Base-by-base conservation (phyloP, 1,140 invertebrate species). In the Nasonia giraulti region DNA sequence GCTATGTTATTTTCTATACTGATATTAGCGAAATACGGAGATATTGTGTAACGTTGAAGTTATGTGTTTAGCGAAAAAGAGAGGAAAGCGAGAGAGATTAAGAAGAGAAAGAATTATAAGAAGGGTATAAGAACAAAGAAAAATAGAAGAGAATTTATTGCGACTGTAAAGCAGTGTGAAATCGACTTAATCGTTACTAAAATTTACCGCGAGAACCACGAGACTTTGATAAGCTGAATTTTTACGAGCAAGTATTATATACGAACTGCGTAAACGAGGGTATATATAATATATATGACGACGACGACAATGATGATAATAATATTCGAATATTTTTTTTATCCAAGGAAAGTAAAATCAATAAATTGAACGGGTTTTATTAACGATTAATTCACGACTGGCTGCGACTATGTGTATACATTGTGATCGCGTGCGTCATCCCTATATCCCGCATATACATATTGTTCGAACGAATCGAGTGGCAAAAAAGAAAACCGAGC, bases 171-270 rank as follows among this genome's bases (percentile, higher is more conserved):
- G 27, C 27, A 27, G 37, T 27, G 37, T 40, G 73, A 74, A 76
- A 82, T 82, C 20, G 20, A 83, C 27, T 77, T 62, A 83, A 66
- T 66, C 73, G 74, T 83, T 83, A 50, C 23, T 71, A 78, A 78
- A 83, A 83, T 44, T 77, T 83, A 37, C 37, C 62, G 73, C 20
- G 40, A 50, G 8, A 71, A 47, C 12, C 20, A 27, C 14, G 55
- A 76, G 31, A 68, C 33, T 83, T 76, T 37, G 44, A 82, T 83
- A 76, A 55, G 27, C 23, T 66, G n/a, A 20, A 20, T 11, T n/a
- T 44, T 7, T 20, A 27, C 5, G 27, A 73, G 71, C 50, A 47
- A 82, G 31, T 75, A 81, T 50, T 50, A 33, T 74, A 27, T 17
- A 73, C 33, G 2, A 55, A 17, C 55, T 82, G 20, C 55, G 27